Conservation (phyloP, 2,113 vertebrate genomes). For the Megaceryle maxima region DNA sequence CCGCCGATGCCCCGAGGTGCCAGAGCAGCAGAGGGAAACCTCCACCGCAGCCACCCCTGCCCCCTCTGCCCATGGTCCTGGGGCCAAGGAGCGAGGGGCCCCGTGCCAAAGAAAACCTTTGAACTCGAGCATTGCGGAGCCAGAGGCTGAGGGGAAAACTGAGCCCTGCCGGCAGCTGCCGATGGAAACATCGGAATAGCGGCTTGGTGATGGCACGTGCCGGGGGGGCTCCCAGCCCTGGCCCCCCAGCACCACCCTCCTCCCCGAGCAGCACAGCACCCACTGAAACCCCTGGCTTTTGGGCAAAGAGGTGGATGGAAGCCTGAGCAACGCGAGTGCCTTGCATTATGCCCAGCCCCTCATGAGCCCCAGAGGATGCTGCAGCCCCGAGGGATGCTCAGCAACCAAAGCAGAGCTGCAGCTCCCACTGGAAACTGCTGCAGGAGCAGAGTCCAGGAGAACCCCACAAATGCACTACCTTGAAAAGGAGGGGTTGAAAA, state of each 20-base stretch:
- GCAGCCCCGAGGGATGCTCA: rapidly evolving
- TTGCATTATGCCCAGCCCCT: no score
- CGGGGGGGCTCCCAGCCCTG: background rate
- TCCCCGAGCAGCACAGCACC: rapidly evolving
- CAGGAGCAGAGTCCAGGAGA: background rate
- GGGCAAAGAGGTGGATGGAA: background rate
- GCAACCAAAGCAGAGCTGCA: background rate
- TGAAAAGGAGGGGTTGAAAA: background rate
- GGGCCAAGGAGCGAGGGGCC: background rate
- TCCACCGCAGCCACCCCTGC: rapidly evolving
- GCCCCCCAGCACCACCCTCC: background rate
- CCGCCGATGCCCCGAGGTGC: background rate
- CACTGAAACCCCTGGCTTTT: rapidly evolving
- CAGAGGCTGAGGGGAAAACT: background rate
- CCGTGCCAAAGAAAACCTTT: constrained; percentile 47
- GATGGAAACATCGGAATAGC: background rate
- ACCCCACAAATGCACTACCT: background rate
- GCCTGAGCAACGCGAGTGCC: rapidly evolving
- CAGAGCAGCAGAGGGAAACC: background rate
- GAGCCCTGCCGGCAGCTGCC: background rate
- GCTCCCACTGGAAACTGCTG: background rate
- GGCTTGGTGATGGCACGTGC: background rate
- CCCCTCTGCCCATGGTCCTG: background rate
- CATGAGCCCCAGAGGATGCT: background rate
- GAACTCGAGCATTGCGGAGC: constrained; percentile 10